Evolutionary conservation across 2,113 vertebrate genomes (phyloP).

Genomic region (Corythornis madagascariensis): DNA sequence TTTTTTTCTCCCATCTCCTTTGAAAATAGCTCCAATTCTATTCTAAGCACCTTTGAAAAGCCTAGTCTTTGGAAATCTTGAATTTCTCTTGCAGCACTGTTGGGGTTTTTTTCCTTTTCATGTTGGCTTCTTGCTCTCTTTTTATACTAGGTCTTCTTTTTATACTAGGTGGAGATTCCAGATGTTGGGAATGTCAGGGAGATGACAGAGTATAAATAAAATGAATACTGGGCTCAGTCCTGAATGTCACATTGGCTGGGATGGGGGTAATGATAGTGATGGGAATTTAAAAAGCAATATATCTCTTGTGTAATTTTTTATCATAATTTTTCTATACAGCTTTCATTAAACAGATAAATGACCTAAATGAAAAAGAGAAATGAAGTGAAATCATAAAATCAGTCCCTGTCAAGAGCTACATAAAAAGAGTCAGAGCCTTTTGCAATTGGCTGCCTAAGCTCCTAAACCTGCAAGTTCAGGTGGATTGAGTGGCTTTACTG

Average conservation of each 20-base stretch:
- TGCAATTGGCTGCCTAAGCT: neutral
- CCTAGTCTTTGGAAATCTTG: neutral
- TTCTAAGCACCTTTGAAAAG: neutral
- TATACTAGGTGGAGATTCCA: neutral
- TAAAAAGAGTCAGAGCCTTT: neutral
- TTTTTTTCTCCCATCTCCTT: neutral
- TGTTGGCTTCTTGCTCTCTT: neutral
- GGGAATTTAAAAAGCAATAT: constrained; percentile 44
- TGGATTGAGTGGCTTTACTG: neutral
- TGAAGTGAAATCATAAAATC: constrained; percentile 44
- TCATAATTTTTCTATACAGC: constrained; percentile 47
- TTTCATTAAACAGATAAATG: constrained; percentile 63
- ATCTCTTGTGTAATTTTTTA: constrained; percentile 46
- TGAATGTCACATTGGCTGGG: neutral
- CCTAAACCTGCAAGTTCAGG: neutral
- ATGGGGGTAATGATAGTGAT: constrained; percentile 4
- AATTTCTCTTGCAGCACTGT: neutral
- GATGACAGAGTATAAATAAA: neutral
- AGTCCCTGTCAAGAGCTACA: constrained; percentile 42
- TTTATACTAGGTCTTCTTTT: neutral
- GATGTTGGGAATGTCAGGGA: neutral
- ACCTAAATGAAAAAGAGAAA: constrained; percentile 40
- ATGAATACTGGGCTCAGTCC: neutral
- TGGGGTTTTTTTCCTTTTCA: neutral
- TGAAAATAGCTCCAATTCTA: neutral